Conservation (phyloP, 1,140 invertebrate genomes). For the Lerema accius region DNA sequence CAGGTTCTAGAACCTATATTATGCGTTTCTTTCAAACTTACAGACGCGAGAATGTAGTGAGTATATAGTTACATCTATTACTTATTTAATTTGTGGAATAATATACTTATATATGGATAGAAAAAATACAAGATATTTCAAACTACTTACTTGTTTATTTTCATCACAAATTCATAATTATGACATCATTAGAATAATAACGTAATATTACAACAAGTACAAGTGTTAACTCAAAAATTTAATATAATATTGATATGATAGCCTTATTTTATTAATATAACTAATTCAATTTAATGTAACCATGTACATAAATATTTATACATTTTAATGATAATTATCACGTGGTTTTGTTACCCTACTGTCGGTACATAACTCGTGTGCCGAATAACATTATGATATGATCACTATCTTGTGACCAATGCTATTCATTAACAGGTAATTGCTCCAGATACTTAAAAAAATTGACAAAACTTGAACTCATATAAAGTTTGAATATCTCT, state of each 20-base stretch:
- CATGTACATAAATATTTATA: slow-evolving; percentile 54
- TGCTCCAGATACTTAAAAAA: too few relatives aligned
- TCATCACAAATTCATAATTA: slow-evolving; percentile 72
- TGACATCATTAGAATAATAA: too few relatives aligned
- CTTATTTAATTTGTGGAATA: too few relatives aligned
- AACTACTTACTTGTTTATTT: slow-evolving; percentile 69
- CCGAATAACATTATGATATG: not conserved
- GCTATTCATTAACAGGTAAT: too few relatives aligned
- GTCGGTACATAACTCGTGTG: slow-evolving; percentile 33
- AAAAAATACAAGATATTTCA: slow-evolving; percentile 35
- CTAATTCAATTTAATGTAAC: slow-evolving; percentile 59
- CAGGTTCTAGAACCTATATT: too few relatives aligned
- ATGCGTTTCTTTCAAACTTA: too few relatives aligned
- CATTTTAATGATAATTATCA: slow-evolving; percentile 66
- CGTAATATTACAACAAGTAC: slow-evolving; percentile 52
- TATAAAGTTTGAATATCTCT: too few relatives aligned
- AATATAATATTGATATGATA: slow-evolving; percentile 57
- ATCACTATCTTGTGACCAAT: not conserved
- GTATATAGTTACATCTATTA: too few relatives aligned
- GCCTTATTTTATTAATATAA: slow-evolving; percentile 48
- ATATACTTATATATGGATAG: too few relatives aligned
- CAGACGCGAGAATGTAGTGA: too few relatives aligned
- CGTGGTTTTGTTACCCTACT: slow-evolving; percentile 63
- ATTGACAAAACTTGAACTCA: too few relatives aligned
- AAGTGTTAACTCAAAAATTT: slow-evolving; percentile 56